These are phyloP conservation scores for Lithophane leautieri DNA, from an alignment of 2,888 invertebrate species.

Conservation along the genomic window DNA sequence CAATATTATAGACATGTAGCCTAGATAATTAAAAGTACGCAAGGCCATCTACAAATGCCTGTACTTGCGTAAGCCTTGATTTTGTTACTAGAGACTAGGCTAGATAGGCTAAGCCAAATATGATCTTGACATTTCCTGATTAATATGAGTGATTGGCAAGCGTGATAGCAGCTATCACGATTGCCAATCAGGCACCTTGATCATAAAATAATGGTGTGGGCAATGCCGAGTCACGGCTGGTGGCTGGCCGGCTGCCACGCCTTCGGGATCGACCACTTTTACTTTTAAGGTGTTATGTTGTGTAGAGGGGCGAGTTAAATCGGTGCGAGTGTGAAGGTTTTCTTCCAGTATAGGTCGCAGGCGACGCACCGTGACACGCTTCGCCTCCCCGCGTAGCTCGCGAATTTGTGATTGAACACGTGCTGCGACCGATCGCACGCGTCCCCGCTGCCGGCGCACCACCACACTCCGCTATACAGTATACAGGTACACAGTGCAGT, in stretches of 20 bases:
- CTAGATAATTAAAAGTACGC: constrained; percentile 15
- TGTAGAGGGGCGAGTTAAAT: constrained; percentile 81
- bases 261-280: constrained; percentile 88
- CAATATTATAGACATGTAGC: constrained; percentile 7
- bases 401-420: constrained; percentile 70
- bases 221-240: constrained; percentile 78
- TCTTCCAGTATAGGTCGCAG: constrained; percentile 75
- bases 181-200: constrained; percentile 76
- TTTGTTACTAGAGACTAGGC: constrained; percentile 2
- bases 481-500: constrained; percentile 63
- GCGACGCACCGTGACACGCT: constrained; percentile 73
- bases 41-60: constrained; percentile 6
- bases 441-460: constrained; percentile 44
- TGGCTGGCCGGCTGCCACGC: constrained; percentile 74
- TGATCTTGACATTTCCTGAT: constrained; percentile 78
- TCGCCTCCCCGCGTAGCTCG: constrained; percentile 71
- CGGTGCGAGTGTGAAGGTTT: constrained; percentile 70
- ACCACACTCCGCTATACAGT: constrained; percentile 37
- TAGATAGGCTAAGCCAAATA: constrained; percentile 41
- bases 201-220: constrained; percentile 72
- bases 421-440: constrained; percentile 62
- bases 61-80: constrained; percentile 10
- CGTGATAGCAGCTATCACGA: constrained; percentile 66
- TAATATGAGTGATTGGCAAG: constrained; percentile 52
- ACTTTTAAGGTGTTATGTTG: constrained; percentile 82